Base-by-base conservation (phyloP, 2,113 vertebrate genomes). In the Lonchura striata region DNA sequence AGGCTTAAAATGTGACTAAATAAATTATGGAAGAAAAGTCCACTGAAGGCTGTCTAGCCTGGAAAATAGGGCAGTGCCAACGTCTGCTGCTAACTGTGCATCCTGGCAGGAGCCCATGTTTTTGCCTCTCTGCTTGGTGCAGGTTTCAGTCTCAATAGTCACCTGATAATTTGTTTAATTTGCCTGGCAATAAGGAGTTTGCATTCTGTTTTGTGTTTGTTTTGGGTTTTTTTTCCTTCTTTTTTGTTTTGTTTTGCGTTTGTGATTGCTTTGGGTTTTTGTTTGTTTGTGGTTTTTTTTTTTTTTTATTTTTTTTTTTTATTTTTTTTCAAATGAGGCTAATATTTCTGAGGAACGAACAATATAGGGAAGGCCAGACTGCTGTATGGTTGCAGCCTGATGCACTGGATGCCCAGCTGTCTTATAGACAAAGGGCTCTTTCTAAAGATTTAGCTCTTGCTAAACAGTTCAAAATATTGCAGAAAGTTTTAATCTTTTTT, bases 131-230 rank as follows among this genome's bases (percentile, higher is more conserved):
- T 20, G 47, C 63, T 23, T 18, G 41, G 28, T 22, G 44, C 27
- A 17, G 27, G 6, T 9, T 19, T 47, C 33, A 2, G 49, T 11
- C 59, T 56, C 2, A 1, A 4, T 22, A 18, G 50, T 50, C 5
- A 10, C 13, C 4, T 3, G 7, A 9, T 6, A 21, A 57, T 22
- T 22, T 10, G 1, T 31, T 22, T 3, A 5, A 31, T 28, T 49
- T 53, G 31, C 52, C 33, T 28, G 63, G 28, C 44, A 20, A 19
- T 17, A 19, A 35, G 16, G 21, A 9, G 7, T 2, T 11, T 35
- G 10, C 1, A 0, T 37, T 37, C 9, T 7, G 6, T 21, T 57
- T 17, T 7, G 2, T 12, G 24, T 15, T 28, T 11, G 31, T 70
- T 20, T n/a, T n/a, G n/a, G n/a, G n/a, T n/a, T 11, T 22, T 30